Evolutionary conservation across 2,113 vertebrate genomes (phyloP), one percentile per base, ranked within the genome.

Genomic region (Saiga tatarica): DNA sequence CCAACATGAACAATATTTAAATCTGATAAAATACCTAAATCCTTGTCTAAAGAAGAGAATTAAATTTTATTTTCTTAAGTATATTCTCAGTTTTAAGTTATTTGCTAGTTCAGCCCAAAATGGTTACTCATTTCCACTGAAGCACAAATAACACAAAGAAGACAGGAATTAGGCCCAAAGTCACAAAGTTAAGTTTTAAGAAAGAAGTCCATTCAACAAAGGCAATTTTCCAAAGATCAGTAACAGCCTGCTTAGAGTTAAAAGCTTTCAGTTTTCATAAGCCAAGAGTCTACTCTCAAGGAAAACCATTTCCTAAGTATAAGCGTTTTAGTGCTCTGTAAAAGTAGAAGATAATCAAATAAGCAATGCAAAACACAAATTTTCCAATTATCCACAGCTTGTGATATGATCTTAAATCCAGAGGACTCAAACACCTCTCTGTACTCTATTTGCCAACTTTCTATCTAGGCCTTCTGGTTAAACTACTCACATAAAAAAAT

Each of bases 11-110:
- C 3, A 89, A 53, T 47, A 88, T 36, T 91, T 96, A 92, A 52
- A 85, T 45, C 47, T 96, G 21, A 94, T n/a, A 94, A 97, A 81
- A 93, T 36, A 96, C 36, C 45, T 88, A 94, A 94, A 88, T 91
- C 62, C 17, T 96, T 76, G 33, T 78, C 30, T 97, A 50, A 6
- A 71, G 8, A 97, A 78, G 6, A 78, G 6, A 97, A 83, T 90
- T 87, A 95, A 95, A 96, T 91, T 95, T 55, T 91, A 21, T 81
- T 85, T 95, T 95, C 64, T 93, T 89, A 89, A 92, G 83, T 13
- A 59, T 12, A 92, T 81, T 93, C 53, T 82, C 84, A 83, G 23
- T 62, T 90, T 92, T 52, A 92, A 79, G 25, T 88, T 85, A 81
- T 15, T 92, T 47, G 52, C 14, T 59, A 89, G 6, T 25, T 97